Evolutionary conservation across 1,140 invertebrate species (phyloP).

Genomic region (Radopholus similis): DNA sequence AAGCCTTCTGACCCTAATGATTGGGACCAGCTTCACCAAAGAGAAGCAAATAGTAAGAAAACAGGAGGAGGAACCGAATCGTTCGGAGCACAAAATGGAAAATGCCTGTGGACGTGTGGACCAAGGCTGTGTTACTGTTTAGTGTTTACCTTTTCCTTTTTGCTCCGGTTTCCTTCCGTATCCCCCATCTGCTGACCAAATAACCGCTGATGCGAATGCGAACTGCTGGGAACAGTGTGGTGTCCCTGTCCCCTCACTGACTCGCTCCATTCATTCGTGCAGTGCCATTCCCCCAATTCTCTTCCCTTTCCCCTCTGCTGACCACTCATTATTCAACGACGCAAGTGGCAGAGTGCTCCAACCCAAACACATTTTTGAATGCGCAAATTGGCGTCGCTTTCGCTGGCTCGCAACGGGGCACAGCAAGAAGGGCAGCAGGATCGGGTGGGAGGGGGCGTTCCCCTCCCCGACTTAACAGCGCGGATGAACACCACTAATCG

Average conservation of each 20-base stretch:
- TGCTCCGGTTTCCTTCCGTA: neutral
- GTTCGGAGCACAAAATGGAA: too few relatives aligned
- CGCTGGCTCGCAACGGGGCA: neutral
- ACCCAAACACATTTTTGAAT: constrained; percentile 16
- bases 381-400: constrained; percentile 24
- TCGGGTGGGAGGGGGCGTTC: neutral
- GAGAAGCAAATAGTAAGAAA: too few relatives aligned
- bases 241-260: neutral
- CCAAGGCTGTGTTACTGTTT: neutral
- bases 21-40: too few relatives aligned
- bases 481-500: neutral
- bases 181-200: neutral
- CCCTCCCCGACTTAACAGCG: neutral
- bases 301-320: neutral
- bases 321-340: neutral
- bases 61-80: too few relatives aligned
- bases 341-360: neutral
- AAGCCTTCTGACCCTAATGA: too few relatives aligned
- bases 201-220: too few relatives aligned
- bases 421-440: neutral
- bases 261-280: neutral
- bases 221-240: neutral
- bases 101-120: too few relatives aligned
- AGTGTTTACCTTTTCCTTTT: neutral
- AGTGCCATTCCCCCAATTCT: neutral